Evolutionary conservation across 2,888 invertebrate genomes (phyloP), one percentile per base, ranked within the genome.

Genomic region (Synanthedon formicaeformis): DNA sequence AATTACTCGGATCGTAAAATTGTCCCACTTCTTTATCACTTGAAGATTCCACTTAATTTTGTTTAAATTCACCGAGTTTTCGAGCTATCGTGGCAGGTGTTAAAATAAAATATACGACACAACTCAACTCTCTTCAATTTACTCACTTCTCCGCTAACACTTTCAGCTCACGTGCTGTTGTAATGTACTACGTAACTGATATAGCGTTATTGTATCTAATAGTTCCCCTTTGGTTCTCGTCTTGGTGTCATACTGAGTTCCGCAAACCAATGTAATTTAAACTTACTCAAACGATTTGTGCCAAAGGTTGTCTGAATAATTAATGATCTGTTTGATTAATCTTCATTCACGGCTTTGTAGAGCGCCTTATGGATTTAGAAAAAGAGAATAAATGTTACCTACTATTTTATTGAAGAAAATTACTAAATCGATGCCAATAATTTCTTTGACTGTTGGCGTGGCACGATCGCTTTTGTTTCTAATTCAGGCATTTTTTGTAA

Each of bases 91-190:
- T 63, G 66, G 67, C 71, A 75, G 73, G 74, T 74, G 73, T 69
- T 73, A 62, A 70, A 49, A 49, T 69, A 72, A 70, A 49, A 49
- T 69, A 72, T 67, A 71, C 61, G 66, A 69, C 67, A 70, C 66
- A 63, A 67, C 64, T 66, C 60, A 60, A 61, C 60, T 69, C 67
- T 69, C 70, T 76, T 72, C 67, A 69, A 71, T 75, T 72, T 69
- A 62, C 63, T 60, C 67, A 68, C 59, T 67, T 67, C 65, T 63
- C 60, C 57, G 60, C 61, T 68, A 65, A 58, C 52, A 66, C 64
- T 73, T 75, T 71, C 71, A 68, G 64, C 66, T 71, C 73, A 76
- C 75, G 73, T 75, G 71, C 71, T 67, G 59, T 64, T 69, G 68
- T 73, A 69, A 73, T 70, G 69, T 67, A 67, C 64, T 65, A 67